Base-by-base conservation (phyloP, 2,888 invertebrate species). In the Acrocyrtus sp. region DNA sequence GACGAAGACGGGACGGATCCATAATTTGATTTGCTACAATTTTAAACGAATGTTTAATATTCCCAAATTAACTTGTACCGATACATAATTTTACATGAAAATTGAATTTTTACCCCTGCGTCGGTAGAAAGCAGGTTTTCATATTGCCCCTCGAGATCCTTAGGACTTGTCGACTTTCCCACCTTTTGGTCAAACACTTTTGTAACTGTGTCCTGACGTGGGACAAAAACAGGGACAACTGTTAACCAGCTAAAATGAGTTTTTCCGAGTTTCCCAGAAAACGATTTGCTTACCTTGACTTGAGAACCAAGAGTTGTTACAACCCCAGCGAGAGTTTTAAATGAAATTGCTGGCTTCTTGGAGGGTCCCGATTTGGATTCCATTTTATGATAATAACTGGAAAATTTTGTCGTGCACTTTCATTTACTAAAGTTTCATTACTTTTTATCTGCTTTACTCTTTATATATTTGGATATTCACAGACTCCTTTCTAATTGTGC, bases 261-360 rank as follows among this genome's bases (percentile, higher is more conserved):
- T 29, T 45, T n/a, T 6, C 3, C 24, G 6, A 53, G n/a, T 24
- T 17, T 26, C 27, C 3, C 2, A 15, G 12, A 21, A 17, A 8
- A 12, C 45, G 5, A 50, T 29, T 58, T 51, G 21, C 19, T 57
- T 48, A 75, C 75, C 56, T 57, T 72, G 15, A 75, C 61, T 45
- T 75, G 60, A 47, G 48, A 24, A 10, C 75, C 62, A 47, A 75
- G 27, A 8, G 62, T 63, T 21, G 67, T 66, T 1, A 72, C 63
- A 4, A 41, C 62, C 3, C 61, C 53, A 1, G 72, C 39, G 3
- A 72, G 29, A 1, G 61, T n/a, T n/a, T n/a, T n/a, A n/a, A n/a
- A n/a, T n/a, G n/a, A n/a, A n/a, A n/a, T n/a, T n/a, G n/a, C n/a
- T n/a, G n/a, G n/a, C n/a, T n/a, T n/a, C n/a, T n/a, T n/a, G n/a